Percentiles rank a stretch among this genome's conserved stretches.
Conservation (phyloP, 1,140 invertebrate genomes). For the Hesperophylax magnus region DNA sequence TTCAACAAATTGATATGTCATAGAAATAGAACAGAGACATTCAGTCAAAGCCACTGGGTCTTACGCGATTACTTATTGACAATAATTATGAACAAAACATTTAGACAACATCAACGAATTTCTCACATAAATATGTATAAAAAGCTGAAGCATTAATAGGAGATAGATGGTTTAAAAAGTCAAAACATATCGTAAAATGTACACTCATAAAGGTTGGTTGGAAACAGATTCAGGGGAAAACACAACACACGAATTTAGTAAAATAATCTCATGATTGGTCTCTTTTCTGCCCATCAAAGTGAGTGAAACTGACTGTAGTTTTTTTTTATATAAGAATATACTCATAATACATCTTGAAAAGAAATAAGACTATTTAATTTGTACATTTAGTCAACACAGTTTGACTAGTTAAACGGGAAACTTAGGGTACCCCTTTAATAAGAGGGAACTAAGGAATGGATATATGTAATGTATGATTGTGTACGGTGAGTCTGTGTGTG, state of each 20-base stretch:
- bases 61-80: constrained; percentile 1
- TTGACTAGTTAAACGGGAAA: constrained; percentile 19
- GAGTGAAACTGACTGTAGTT: too few species aligned
- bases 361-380: neutral
- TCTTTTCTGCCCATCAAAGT: neutral
- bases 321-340: too few species aligned
- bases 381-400: constrained; percentile 21
- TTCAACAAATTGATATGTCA: too few species aligned
- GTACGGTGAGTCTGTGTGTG: neutral
- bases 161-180: constrained; percentile 18
- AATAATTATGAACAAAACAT: constrained; percentile 13
- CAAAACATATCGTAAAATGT: constrained; percentile 21
- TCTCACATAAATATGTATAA: constrained; percentile 28
- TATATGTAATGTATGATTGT: neutral
- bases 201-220: constrained; percentile 2
- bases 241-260: constrained; percentile 37
- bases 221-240: constrained; percentile 42
- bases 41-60: neutral
- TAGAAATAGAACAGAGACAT: neutral
- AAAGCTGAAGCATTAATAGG: constrained; percentile 26
- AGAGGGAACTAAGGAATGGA: constrained; percentile 3
- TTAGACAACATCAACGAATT: constrained; percentile 21
- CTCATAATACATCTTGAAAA: too few species aligned
- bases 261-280: constrained; percentile 13
- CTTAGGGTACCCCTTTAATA: constrained; percentile 7